Percentiles rank a stretch among this genome's conserved stretches.
Evolutionary conservation across 2,113 vertebrate species (phyloP).

Genomic region (Lipophrys pholis): DNA sequence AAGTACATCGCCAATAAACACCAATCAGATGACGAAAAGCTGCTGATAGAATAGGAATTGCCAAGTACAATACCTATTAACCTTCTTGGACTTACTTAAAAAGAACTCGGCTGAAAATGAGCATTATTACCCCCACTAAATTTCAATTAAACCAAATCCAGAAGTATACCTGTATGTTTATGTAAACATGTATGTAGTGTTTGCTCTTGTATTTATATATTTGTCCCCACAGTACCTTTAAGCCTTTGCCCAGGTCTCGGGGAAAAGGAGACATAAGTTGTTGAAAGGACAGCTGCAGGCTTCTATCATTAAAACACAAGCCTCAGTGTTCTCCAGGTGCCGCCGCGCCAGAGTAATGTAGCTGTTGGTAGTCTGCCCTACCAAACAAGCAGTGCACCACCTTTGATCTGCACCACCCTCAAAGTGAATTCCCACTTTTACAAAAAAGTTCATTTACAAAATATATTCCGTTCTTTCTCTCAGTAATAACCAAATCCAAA

Average conservation of each 20-base stretch:
- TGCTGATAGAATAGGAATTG: conserved; percentile 67
- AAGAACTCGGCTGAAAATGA: conserved; percentile 52
- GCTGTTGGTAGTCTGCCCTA: conserved; percentile 74
- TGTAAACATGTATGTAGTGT: conserved; percentile 4
- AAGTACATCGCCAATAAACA: conserved; percentile 64
- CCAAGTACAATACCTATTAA: conserved; percentile 69
- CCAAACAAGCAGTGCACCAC: conserved; percentile 69
- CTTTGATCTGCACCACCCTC: conserved; percentile 74
- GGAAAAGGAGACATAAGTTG: conserved; percentile 40
- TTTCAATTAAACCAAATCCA: conserved; percentile 62
- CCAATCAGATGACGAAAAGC: conserved; percentile 60
- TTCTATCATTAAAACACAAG: conserved; percentile 62
- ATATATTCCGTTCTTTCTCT: conserved; percentile 59
- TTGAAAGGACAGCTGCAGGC: conserved; percentile 71
- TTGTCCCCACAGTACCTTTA: conserved; percentile 32
- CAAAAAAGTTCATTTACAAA: conserved; percentile 67
- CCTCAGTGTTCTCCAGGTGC: conserved; percentile 76
- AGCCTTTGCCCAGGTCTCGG: conserved; percentile 22
- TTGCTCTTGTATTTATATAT: not conserved
- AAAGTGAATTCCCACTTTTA: conserved; percentile 54
- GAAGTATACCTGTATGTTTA: conserved; percentile 11
- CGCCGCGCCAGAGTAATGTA: conserved; percentile 65
- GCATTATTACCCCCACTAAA: conserved; percentile 60
- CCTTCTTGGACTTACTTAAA: conserved; percentile 53
- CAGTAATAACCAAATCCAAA: conserved; percentile 53